Percentiles rank a stretch among this genome's conserved stretches.
Evolutionary conservation across 2,113 vertebrate species (phyloP).

Genomic region (Geococcyx californianus): DNA sequence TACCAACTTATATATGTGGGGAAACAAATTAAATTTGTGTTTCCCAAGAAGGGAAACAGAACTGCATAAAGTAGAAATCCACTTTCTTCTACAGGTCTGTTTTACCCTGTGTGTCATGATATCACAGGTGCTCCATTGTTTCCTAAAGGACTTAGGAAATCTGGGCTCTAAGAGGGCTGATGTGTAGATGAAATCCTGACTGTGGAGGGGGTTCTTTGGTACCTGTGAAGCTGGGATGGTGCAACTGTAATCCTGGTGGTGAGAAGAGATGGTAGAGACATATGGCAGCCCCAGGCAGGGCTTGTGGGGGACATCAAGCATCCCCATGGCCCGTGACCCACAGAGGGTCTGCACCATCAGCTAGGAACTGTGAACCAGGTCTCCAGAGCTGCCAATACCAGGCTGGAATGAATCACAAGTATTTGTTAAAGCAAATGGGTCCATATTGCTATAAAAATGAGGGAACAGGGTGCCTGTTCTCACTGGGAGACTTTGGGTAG

Average conservation of each 20-base stretch:
- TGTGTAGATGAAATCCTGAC: not conserved
- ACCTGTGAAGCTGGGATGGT: not conserved
- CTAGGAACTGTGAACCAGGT: accelerated
- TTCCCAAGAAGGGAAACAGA: not conserved
- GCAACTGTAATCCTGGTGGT: not conserved
- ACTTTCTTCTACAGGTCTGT: not conserved
- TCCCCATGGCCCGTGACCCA: not conserved
- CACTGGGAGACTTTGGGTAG: not conserved
- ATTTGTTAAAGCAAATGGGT: not conserved
- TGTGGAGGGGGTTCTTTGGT: not conserved
- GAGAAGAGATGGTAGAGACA: accelerated
- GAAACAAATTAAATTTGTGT: too few species aligned
- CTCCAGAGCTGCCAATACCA: not conserved
- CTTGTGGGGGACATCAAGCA: not conserved
- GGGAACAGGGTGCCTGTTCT: not conserved
- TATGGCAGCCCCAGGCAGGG: accelerated
- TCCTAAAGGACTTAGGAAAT: not conserved
- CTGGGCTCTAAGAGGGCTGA: not conserved
- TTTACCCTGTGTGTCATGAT: not conserved
- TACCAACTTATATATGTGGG: not conserved
- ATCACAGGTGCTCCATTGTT: not conserved
- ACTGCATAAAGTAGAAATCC: not conserved
- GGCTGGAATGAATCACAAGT: not conserved
- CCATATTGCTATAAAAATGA: not conserved
- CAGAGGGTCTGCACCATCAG: not conserved